A percentile compares a stretch with the other conserved stretches of the same genome.
phyloP scores from a whole-genome alignment of 2,888 invertebrate species.

The Cyaniris semiargus region DNA sequence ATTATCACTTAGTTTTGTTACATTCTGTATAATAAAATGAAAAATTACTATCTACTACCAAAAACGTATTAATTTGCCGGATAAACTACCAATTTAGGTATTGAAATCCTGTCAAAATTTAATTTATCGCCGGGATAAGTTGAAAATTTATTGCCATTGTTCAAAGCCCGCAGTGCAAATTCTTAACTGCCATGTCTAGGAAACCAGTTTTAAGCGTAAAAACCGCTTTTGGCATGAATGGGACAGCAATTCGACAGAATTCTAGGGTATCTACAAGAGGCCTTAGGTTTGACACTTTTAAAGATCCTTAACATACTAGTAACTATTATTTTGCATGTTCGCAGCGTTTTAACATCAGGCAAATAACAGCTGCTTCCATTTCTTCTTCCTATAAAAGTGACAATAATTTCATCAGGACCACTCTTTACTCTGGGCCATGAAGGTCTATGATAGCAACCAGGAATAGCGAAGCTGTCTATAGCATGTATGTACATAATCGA shows the following conservation, averaged over 20 bases:
- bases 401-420: not conserved
- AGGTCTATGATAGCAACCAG: too few species aligned
- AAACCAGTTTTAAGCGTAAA: not conserved
- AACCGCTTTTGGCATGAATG: not conserved
- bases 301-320: not conserved
- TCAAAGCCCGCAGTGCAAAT: not conserved
- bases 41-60: not conserved
- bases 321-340: too few species aligned
- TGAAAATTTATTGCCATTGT: slow-evolving; percentile 3
- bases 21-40: too few species aligned
- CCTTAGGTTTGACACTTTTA: not conserved
- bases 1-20: too few species aligned
- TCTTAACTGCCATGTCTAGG: not conserved
- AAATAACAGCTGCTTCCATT: too few species aligned
- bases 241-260: not conserved
- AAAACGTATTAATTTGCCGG: not conserved
- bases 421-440: too few species aligned
- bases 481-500: too few species aligned
- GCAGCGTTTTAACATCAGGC: not conserved
- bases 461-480: too few species aligned
- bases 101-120: not conserved
- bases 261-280: not conserved
- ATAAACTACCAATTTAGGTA: not conserved
- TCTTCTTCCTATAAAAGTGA: not conserved
- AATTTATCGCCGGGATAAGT: slow-evolving; percentile 1